Evolutionary conservation across 1,140 invertebrate genomes (phyloP).

Genomic region (Agrypnia vestita): DNA sequence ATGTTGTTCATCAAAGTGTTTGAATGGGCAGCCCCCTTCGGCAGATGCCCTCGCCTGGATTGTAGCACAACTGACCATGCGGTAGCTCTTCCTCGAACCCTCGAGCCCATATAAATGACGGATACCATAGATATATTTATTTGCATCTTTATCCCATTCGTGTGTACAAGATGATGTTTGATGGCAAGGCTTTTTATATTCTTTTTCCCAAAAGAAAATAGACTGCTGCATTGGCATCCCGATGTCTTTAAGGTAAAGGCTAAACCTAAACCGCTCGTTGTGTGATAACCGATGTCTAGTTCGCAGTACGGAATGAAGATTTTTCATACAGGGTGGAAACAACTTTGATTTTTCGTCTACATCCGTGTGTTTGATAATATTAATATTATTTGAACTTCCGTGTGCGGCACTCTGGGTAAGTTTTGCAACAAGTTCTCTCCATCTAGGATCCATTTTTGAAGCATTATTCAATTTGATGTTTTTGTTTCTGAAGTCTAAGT

Average conservation of each 20-base stretch:
- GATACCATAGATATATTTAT: slow-evolving; percentile 80
- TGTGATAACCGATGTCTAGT: slow-evolving; percentile 83
- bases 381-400: slow-evolving; percentile 62
- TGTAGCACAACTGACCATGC: slow-evolving; percentile 72
- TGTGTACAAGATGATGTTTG: slow-evolving; percentile 74
- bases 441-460: slow-evolving; percentile 68
- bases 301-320: slow-evolving; percentile 77
- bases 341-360: slow-evolving; percentile 72
- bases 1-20: slow-evolving; percentile 71
- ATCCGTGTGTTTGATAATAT: slow-evolving; percentile 66
- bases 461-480: slow-evolving; percentile 63
- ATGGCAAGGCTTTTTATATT: slow-evolving; percentile 75
- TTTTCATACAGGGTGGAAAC: slow-evolving; percentile 86
- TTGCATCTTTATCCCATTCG: slow-evolving; percentile 77
- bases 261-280: slow-evolving; percentile 80
- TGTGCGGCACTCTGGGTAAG: slow-evolving; percentile 60
- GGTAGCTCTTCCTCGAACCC: slow-evolving; percentile 77
- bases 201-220: slow-evolving; percentile 78
- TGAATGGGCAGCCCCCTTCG: slow-evolving; percentile 78
- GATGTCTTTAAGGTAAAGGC: slow-evolving; percentile 81
- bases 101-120: slow-evolving; percentile 83
- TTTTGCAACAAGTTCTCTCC: slow-evolving; percentile 67
- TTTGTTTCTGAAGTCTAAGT: slow-evolving; percentile 67
- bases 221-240: slow-evolving; percentile 79
- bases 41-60: slow-evolving; percentile 73